Evolutionary conservation across 1,140 invertebrate species (phyloP).

Genomic region (Euwallacea fornicatus): DNA sequence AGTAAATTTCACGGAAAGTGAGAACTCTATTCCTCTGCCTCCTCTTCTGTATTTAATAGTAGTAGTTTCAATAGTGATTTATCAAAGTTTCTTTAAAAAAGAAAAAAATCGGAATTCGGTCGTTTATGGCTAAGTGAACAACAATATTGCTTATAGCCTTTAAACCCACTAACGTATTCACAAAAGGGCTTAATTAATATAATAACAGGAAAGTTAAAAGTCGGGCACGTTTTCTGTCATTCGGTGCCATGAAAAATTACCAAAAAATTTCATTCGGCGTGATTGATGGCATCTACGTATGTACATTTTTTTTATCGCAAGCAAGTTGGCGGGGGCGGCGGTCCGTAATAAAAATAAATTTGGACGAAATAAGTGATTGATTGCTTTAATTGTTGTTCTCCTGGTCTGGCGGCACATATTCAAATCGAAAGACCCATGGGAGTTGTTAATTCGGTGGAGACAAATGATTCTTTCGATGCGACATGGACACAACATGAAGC

Average conservation of each 20-base stretch:
- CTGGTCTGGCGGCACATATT: background rate
- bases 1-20: too few relatives aligned
- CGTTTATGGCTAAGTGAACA: too few relatives aligned
- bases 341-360: conserved; percentile 23
- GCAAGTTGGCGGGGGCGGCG: conserved; percentile 17
- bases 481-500: background rate
- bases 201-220: conserved; percentile 4
- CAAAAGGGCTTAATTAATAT: conserved; percentile 3
- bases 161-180: background rate
- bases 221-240: background rate
- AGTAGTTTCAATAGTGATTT: too few relatives aligned
- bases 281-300: conserved; percentile 24
- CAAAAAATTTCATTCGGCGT: conserved; percentile 8
- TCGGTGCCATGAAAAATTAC: conserved; percentile 8
- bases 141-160: too few relatives aligned
- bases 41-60: too few relatives aligned
- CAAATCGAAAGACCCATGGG: conserved; percentile 5
- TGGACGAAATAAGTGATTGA: conserved; percentile 25
- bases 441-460: conserved; percentile 21
- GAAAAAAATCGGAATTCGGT: too few relatives aligned
- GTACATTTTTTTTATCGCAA: conserved; percentile 16
- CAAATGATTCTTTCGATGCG: conserved; percentile 11
- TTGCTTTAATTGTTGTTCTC: conserved; percentile 19
- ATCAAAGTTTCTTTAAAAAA: too few relatives aligned
- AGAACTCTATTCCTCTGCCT: too few relatives aligned